These are phyloP conservation scores for Cantharis lateralis DNA, from an alignment of 2,888 invertebrate species.

Conservation along the genomic window DNA sequence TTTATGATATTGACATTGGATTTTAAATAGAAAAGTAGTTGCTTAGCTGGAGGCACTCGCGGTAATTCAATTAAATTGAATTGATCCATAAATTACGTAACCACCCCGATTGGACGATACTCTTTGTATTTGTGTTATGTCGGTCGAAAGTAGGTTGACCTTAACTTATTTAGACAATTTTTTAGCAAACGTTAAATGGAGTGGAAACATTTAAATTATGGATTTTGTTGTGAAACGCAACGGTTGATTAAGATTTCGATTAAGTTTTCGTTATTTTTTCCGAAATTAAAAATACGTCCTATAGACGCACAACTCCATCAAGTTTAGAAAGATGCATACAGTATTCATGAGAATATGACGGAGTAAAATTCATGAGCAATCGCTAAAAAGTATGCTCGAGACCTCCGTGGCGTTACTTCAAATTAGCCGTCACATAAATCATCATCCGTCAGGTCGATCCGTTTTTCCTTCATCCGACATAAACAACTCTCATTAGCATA, in stretches of 20 bases:
- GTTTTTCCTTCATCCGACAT: slow-evolving; percentile 25
- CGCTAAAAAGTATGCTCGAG: slow-evolving; percentile 18
- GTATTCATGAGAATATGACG: slow-evolving; percentile 19
- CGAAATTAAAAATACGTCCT: neutral
- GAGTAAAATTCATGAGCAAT: slow-evolving; percentile 23
- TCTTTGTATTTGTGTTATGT: slow-evolving; percentile 16
- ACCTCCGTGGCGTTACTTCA: slow-evolving; percentile 22
- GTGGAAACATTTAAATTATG: neutral
- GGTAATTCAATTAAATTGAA: slow-evolving; percentile 28
- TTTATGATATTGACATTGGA: slow-evolving; percentile 25
- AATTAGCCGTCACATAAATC: slow-evolving; percentile 32
- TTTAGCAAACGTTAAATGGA: neutral
- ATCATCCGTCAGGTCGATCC: slow-evolving; percentile 31
- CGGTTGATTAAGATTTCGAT: neutral
- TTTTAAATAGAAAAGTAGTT: slow-evolving; percentile 20
- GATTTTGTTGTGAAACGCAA: neutral
- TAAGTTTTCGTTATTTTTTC: neutral
- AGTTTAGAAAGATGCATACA: slow-evolving; percentile 11
- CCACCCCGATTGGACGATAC: slow-evolving; percentile 21
- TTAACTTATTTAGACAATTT: neutral
- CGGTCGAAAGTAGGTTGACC: neutral
- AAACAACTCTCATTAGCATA: slow-evolving; percentile 28
- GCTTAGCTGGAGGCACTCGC: slow-evolving; percentile 11
- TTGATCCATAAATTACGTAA: slow-evolving; percentile 27
- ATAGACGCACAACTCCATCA: slow-evolving; percentile 16